Conservation (phyloP, 2,888 invertebrate genomes). For the Venustoraphidia nigricollis region DNA sequence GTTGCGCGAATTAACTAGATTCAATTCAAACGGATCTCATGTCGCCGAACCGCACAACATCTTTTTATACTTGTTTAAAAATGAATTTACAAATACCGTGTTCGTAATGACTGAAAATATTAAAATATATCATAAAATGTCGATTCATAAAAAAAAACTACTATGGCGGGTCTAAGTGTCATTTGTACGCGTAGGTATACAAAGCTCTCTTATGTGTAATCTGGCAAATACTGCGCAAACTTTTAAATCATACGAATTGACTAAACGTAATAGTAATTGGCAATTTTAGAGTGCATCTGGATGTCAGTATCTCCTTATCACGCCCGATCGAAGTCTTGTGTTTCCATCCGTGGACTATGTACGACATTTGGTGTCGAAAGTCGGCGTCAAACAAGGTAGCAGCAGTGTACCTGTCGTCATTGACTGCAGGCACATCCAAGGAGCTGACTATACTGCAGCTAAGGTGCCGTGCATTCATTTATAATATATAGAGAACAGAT, state of each 20-base stretch:
- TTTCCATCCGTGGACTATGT: constrained; percentile 52
- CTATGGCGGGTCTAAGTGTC: no score
- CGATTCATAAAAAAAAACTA: neutral
- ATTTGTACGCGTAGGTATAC: no score
- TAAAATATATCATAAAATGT: neutral
- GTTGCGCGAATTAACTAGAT: no score
- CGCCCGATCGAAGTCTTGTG: constrained; percentile 43
- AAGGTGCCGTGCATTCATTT: constrained; percentile 27
- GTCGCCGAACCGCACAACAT: no score
- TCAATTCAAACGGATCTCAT: no score
- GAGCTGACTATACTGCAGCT: constrained; percentile 50
- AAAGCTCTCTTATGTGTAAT: no score
- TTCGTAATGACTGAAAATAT: no score
- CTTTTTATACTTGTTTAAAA: no score
- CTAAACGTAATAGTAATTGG: constrained; percentile 3
- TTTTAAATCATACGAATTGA: neutral
- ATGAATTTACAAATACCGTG: no score
- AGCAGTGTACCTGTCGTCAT: constrained; percentile 41
- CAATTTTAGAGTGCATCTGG: constrained; percentile 31
- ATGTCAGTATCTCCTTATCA: constrained; percentile 38
- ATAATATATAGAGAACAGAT: neutral
- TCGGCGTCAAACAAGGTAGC: constrained; percentile 40
- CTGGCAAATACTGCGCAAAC: no score
- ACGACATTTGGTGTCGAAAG: constrained; percentile 53
- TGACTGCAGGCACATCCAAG: constrained; percentile 44